phyloP scores from a whole-genome alignment of 1,140 invertebrate species.

The Lasioglossum baleicum region DNA sequence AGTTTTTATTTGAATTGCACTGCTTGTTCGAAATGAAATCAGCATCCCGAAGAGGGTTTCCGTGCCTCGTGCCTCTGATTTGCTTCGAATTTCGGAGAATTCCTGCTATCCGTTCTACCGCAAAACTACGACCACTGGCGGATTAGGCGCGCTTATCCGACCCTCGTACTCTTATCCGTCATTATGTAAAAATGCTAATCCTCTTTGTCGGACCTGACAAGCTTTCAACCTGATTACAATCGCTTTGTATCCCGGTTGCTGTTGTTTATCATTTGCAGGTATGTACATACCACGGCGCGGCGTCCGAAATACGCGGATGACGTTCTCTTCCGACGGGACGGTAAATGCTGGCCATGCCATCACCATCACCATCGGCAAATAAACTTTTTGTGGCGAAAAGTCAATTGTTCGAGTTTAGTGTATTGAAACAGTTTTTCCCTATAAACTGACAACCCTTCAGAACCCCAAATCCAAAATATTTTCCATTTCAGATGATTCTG shows the following conservation, averaged over 20 bases:
- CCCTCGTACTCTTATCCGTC: conserved; percentile 44
- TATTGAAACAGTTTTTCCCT: too few relatives aligned
- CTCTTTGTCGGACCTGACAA: conserved; percentile 63
- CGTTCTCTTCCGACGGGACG: not conserved
- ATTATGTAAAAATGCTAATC: conserved; percentile 70
- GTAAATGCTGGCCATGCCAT: not conserved
- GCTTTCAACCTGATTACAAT: conserved; percentile 37
- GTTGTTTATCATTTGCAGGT: conserved; percentile 12
- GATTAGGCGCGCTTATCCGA: conserved; percentile 58
- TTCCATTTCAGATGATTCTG: too few relatives aligned
- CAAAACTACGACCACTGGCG: conserved; percentile 60
- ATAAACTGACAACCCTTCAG: too few relatives aligned
- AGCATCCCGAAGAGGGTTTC: not conserved
- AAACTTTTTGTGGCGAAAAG: too few relatives aligned
- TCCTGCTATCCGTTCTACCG: conserved; percentile 49
- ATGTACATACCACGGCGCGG: not conserved
- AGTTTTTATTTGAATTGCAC: too few relatives aligned
- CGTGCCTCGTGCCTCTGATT: not conserved
- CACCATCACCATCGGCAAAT: conserved; percentile 6
- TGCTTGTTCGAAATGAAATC: not conserved
- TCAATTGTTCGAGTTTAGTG: too few relatives aligned
- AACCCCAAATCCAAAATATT: too few relatives aligned
- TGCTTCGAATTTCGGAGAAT: conserved; percentile 37
- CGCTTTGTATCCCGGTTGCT: conserved; percentile 28
- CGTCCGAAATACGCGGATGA: not conserved